phyloP scores from a whole-genome alignment of 2,113 vertebrate species.

The Lophura nycthemera region DNA sequence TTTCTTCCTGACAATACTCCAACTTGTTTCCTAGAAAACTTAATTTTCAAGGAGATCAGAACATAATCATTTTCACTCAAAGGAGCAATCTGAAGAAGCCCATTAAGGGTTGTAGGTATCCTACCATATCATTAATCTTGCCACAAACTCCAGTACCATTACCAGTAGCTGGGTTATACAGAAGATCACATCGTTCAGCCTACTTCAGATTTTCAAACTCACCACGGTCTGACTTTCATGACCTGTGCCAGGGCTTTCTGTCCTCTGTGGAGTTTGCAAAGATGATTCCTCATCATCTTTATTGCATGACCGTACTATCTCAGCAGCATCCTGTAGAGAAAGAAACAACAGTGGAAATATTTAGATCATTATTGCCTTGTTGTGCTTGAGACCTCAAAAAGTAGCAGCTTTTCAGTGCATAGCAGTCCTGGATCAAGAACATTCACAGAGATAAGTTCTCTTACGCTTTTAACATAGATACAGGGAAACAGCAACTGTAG shows the following conservation, averaged over 20 bases:
- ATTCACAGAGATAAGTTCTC: background rate
- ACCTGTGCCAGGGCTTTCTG: background rate
- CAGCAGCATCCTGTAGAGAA: conserved; percentile 48
- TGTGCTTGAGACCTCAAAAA: background rate
- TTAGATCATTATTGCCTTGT: background rate
- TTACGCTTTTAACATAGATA: background rate
- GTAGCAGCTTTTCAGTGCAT: background rate
- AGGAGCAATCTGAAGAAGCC: background rate
- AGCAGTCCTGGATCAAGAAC: background rate
- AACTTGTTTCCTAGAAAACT: background rate
- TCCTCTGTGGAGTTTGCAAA: background rate
- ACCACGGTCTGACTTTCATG: conserved; percentile 20
- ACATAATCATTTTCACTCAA: background rate
- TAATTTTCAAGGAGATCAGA: background rate
- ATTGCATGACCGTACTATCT: conserved; percentile 31
- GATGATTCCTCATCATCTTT: background rate
- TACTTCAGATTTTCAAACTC: background rate
- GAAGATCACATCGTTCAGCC: background rate
- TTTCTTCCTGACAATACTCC: background rate
- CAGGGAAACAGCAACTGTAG: background rate
- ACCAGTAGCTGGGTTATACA: background rate
- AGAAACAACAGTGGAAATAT: background rate
- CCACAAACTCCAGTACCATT: background rate
- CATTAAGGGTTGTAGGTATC: background rate
- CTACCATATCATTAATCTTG: background rate